Base-by-base conservation (phyloP, 1,140 invertebrate species). In the Scaptomyza montana region DNA sequence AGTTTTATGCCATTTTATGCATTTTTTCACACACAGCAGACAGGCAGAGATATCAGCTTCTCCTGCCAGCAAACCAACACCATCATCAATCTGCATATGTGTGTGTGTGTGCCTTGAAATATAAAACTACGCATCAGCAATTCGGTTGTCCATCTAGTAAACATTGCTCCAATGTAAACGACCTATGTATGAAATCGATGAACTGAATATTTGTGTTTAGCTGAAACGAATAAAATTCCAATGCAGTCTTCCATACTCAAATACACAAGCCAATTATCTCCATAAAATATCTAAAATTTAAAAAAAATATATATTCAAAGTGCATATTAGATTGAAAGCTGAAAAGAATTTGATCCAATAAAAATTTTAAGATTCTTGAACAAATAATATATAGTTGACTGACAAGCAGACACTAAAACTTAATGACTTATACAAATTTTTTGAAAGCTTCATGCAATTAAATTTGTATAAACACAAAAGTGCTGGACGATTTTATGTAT, bases 1-100 rank as follows among this genome's bases (percentile, higher is more conserved):
- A 65, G 65, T 78, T 78, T 78, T 71, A 75, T 75, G 46, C 61
- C 66, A 79, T 87, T 89, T 87, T 68, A 87, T 84, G 84, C 84
- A 87, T 60, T 79, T 77, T 77, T 56, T 39, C 21, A 54, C 49
- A 70, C 46, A 74, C 50, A 55, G 19, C 45, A 43, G 46, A 47
- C 62, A 56, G 62, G 43, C 68, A 67, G 62, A 67, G 33, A 36
- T 50, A 28, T 47, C 47, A 51, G 49, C 41, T 46, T 30, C 66
- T 33, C n/a, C 41, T 36, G 47, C 51, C 19, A 30, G 13, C 50
- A 63, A 36, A 12, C 60, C 30, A 2, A 43, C 21, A 59, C 21
- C 7, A 57, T 25, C 47, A 57, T 36, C 49, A 65, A 50, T 63
- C 60, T 64, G 46, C 62, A 66, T 57, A 71, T 36, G 25, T 28